phyloP scores from a whole-genome alignment of 2,888 invertebrate species.

The Oasisia sp. region DNA sequence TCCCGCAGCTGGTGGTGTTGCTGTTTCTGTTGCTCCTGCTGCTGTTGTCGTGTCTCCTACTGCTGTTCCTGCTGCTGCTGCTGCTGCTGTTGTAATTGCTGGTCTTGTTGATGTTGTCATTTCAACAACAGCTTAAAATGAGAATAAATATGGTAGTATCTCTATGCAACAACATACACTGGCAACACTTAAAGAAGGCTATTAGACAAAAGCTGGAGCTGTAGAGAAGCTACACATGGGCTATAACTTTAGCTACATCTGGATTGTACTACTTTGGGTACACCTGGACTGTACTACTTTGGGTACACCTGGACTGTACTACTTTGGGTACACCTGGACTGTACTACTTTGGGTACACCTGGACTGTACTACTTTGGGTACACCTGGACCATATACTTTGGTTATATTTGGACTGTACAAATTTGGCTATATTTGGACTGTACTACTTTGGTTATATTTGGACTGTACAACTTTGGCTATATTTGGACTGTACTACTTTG shows the following conservation, averaged over 20 bases:
- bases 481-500: neutral
- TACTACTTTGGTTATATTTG: neutral
- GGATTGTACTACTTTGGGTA: neutral
- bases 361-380: no score
- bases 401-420: no score
- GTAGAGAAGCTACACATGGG: neutral
- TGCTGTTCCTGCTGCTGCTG: neutral
- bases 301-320: no score
- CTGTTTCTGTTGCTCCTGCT: neutral
- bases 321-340: no score
- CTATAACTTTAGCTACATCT: neutral
- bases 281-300: no score
- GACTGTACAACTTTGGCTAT: neutral
- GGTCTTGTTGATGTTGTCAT: neutral
- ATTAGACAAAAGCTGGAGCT: neutral
- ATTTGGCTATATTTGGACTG: no score
- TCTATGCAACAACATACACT: neutral
- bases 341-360: no score
- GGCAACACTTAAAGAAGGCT: neutral
- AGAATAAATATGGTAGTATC: neutral
- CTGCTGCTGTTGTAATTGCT: neutral
- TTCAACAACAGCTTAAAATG: neutral
- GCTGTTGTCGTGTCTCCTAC: neutral
- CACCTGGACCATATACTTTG: no score
- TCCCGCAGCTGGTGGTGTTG: neutral